A percentile compares a stretch with the other conserved stretches of the same genome.
Evolutionary conservation across 1,140 invertebrate species (phyloP).

Genomic region (Probaryconus sp.): DNA sequence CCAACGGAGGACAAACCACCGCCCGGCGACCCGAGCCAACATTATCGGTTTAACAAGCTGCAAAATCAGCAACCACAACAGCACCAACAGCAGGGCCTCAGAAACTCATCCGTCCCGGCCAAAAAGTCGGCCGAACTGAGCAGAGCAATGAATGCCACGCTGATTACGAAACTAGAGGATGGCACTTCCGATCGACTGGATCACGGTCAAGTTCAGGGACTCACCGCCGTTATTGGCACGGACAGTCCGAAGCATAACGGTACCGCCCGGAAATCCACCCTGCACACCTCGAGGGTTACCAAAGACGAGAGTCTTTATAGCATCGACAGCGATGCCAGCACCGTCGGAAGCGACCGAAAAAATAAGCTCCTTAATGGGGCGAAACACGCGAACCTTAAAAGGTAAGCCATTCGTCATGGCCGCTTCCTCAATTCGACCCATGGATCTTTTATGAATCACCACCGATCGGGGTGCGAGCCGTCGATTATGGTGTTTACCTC

Average conservation of each 20-base stretch:
- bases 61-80: conserved; percentile 29
- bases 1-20: conserved; percentile 77
- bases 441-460: no score
- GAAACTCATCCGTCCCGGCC: conserved; percentile 59
- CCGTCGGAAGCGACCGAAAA: conserved; percentile 74
- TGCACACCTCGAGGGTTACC: conserved; percentile 71
- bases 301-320: conserved; percentile 77
- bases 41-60: conserved; percentile 60
- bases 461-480: conserved; percentile 4
- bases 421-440: not conserved
- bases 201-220: conserved; percentile 59
- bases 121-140: conserved; percentile 60
- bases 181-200: conserved; percentile 44
- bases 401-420: conserved; percentile 68
- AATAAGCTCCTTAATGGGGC: conserved; percentile 75
- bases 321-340: conserved; percentile 76
- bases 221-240: conserved; percentile 39
- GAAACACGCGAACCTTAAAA: conserved; percentile 79
- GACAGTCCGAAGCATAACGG: conserved; percentile 74
- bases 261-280: conserved; percentile 70
- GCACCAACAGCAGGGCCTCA: conserved; percentile 35
- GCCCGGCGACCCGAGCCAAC: conserved; percentile 67
- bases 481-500: conserved; percentile 15
- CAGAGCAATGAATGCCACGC: conserved; percentile 67
- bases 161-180: conserved; percentile 63